A percentile compares a stretch with the other conserved stretches of the same genome.
These are phyloP conservation scores for Patagioenas fasciata DNA, from an alignment of 2,113 vertebrate species.

Conservation along the genomic window DNA sequence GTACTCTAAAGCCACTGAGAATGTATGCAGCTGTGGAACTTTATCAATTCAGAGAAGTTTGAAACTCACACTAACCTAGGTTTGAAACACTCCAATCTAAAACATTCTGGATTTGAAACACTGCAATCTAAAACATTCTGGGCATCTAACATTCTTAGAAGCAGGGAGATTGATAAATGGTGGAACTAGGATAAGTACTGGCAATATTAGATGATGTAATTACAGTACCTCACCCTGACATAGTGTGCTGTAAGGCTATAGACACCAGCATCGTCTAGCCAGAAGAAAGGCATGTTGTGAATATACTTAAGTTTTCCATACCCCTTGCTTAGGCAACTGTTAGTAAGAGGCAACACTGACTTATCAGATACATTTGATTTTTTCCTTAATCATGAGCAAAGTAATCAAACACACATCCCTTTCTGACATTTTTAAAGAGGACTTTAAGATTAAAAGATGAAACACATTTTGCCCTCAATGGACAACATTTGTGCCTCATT, in stretches of 20 bases:
- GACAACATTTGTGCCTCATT: not conserved
- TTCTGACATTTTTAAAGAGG: not conserved
- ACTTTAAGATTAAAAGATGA: not conserved
- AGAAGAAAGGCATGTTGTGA: not conserved
- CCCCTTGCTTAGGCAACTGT: not conserved
- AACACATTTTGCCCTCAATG: not conserved
- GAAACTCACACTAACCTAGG: not conserved
- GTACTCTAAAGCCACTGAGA: not conserved
- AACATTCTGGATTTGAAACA: not conserved
- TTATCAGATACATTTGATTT: not conserved
- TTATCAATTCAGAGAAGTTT: not conserved
- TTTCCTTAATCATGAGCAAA: not conserved
- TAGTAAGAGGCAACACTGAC: not conserved
- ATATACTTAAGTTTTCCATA: not conserved
- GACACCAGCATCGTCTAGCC: not conserved
- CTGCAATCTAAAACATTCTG: not conserved
- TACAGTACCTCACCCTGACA: not conserved
- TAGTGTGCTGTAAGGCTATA: not conserved
- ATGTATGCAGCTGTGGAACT: not conserved
- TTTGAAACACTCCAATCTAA: not conserved
- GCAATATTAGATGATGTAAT: not conserved
- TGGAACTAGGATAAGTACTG: not conserved
- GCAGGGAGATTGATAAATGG: not conserved
- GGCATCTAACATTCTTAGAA: not conserved
- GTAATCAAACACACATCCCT: not conserved